Evolutionary conservation across 2,797 vertebrate species (phyloP), one percentile per base, ranked within the genome.

Genomic region (Anas bahamensis): DNA sequence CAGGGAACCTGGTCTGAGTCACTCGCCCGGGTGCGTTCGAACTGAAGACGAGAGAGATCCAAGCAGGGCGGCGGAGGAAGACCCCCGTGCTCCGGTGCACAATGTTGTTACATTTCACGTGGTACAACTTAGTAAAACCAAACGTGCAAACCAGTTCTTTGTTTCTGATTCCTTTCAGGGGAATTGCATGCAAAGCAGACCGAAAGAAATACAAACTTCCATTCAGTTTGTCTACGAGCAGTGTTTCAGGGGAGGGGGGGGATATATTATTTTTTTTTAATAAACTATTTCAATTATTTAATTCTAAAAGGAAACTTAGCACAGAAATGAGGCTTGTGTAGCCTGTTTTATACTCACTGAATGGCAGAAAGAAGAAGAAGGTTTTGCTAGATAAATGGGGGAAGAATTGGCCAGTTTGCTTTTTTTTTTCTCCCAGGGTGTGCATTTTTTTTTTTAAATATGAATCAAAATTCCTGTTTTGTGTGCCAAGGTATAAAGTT

Each of bases 401-500:
- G 96, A 97, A 96, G 89, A 97, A 96, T 96, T 89, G 97, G 96
- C 97, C 97, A 97, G 97, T 98, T 97, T 96, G 97, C 93, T 97
- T 96, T 97, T 84, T 89, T 86, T 90, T 95, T 94, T 95, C 92
- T 97, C 93, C 97, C 76, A 93, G 86, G 86, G 93, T 94, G 90
- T 97, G 96, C 94, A 92, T 95, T 96, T 96, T 96, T 92, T 92
- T 83, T 92, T 90, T 97, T 90, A 97, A 92, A 93, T 96, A 97
- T 86, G 95, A 97, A 93, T 97, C 96, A 87, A 95, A 98, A 98
- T 98, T 98, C 97, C 98, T 98, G 98, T 98, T 98, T 98, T 98
- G 98, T 98, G 99, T 99, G 99, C 99, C 99, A 99, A 99, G 98
- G 98, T 99, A 98, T 98, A 98, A 96, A 95, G 96, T 94, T 88